Percentiles rank a stretch among this genome's conserved stretches.
Conservation (phyloP, 2,888 invertebrate species). For the Plutella xylostella region DNA sequence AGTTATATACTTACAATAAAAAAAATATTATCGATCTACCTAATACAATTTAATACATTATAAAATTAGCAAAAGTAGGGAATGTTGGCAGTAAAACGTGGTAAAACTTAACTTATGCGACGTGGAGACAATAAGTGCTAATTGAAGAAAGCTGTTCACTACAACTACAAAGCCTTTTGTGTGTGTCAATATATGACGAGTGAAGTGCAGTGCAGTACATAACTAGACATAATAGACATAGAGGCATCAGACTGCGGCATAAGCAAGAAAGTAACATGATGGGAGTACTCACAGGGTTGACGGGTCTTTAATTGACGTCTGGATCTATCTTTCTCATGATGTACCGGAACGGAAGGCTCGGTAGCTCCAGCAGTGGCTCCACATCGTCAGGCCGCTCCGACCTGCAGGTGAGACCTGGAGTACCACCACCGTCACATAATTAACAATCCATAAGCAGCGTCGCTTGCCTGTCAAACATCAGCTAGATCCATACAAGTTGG, state of each 20-base stretch:
- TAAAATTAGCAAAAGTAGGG: no score
- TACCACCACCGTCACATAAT: no score
- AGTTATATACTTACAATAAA: background rate
- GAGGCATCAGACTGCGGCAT: background rate
- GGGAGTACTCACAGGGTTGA: no score
- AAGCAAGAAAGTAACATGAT: background rate
- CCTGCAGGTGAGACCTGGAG: slow-evolving; percentile 46
- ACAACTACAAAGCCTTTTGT: background rate
- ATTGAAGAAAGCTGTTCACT: slow-evolving; percentile 25
- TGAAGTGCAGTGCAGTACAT: background rate
- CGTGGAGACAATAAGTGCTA: slow-evolving; percentile 27
- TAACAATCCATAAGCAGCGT: no score
- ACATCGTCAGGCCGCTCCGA: slow-evolving; percentile 57
- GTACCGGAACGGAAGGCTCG: slow-evolving; percentile 40
- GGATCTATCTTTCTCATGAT: no score
- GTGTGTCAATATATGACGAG: background rate
- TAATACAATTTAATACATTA: no score
- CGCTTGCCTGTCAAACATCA: no score
- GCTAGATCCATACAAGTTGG: no score
- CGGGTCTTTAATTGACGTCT: no score
- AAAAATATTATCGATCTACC: no score
- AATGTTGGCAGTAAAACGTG: no score
- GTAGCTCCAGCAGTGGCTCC: slow-evolving; percentile 42
- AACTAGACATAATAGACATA: background rate
- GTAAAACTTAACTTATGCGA: no score